phyloP scores from a whole-genome alignment of 2,888 invertebrate species.

The Limnephilus lunatus region DNA sequence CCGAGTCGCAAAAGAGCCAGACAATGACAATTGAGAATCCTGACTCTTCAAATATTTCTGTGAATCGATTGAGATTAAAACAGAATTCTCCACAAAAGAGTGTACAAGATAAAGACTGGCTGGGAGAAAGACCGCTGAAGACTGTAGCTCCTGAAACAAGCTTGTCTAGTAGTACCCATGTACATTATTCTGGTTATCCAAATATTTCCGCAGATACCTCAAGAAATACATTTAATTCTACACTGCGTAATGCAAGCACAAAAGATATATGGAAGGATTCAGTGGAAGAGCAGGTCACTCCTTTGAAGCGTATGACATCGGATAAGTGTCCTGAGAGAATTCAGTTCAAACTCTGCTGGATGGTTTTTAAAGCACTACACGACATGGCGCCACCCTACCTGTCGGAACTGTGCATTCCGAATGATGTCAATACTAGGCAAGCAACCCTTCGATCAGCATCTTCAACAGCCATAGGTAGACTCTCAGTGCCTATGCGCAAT shows the following conservation, averaged over 20 bases:
- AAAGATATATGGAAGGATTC: constrained; percentile 2
- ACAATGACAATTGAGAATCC: neutral
- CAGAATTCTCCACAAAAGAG: neutral
- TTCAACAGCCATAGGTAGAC: too few relatives aligned
- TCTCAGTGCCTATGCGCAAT: too few relatives aligned
- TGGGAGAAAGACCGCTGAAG: neutral
- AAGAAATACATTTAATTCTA: constrained; percentile 16
- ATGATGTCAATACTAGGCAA: too few relatives aligned
- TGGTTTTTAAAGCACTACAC: too few relatives aligned
- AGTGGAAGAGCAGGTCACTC: neutral
- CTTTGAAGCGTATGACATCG: neutral
- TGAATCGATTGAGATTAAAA: neutral
- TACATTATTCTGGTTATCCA: neutral
- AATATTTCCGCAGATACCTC: constrained; percentile 10
- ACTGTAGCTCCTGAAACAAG: neutral
- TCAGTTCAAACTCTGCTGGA: too few relatives aligned
- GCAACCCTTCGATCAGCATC: too few relatives aligned
- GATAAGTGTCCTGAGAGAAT: too few relatives aligned
- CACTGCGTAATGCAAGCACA: neutral
- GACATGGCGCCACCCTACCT: too few relatives aligned
- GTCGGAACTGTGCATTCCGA: too few relatives aligned
- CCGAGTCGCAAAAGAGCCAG: neutral
- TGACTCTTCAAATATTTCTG: neutral
- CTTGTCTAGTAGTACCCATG: neutral
- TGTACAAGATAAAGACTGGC: neutral